These are phyloP conservation scores for Caenorhabditis sp. DNA, from an alignment of 2,888 invertebrate species.

Conservation along the genomic window DNA sequence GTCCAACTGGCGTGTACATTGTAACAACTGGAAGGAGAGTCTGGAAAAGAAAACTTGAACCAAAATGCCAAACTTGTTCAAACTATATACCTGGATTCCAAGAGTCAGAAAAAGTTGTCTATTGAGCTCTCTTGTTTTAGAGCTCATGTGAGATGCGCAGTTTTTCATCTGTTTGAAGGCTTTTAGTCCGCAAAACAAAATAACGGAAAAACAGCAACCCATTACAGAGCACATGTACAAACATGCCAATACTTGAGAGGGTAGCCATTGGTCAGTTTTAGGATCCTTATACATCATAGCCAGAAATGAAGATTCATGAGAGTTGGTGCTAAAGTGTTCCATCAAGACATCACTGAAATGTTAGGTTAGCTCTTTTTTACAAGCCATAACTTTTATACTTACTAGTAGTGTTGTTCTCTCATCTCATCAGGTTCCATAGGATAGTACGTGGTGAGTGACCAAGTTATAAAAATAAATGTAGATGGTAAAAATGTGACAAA, in stretches of 20 bases:
- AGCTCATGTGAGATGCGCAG: constrained; percentile 22
- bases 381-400: neutral
- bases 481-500: constrained; percentile 5
- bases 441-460: constrained; percentile 11
- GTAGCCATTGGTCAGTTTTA: neutral
- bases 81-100: constrained; percentile 20
- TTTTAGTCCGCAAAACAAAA: constrained; percentile 23
- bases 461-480: constrained; percentile 3
- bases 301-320: constrained; percentile 19
- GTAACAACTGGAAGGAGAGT: constrained; percentile 40
- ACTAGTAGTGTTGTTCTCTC: constrained; percentile 42
- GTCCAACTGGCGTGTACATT: constrained; percentile 50
- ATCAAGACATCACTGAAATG: constrained; percentile 36
- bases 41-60: constrained; percentile 24
- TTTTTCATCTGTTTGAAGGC: constrained; percentile 29
- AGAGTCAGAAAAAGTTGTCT: constrained; percentile 31
- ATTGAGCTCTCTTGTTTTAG: constrained; percentile 29
- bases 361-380: neutral
- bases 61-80: neutral
- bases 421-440: constrained; percentile 13
- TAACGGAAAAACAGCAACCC: constrained; percentile 25
- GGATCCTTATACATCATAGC: constrained; percentile 29
- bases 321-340: constrained; percentile 15
- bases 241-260: constrained; percentile 19
- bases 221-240: constrained; percentile 4